A percentile compares a stretch with the other conserved stretches of the same genome.
Conservation (phyloP, 23 tunicate genomes). For the Ascidia mentula region DNA sequence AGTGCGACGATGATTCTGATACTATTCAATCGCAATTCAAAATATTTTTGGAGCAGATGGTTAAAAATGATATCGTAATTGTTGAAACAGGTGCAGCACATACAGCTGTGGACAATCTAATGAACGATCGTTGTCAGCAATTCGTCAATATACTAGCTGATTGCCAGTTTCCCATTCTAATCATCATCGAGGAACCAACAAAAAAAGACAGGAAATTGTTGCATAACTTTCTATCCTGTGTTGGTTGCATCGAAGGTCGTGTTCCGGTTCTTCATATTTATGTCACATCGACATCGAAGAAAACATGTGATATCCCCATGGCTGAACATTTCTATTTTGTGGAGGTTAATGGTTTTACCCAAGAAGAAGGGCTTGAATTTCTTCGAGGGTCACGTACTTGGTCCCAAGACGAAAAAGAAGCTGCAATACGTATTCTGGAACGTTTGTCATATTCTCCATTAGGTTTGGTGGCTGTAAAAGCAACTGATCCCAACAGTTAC, state of each 20-base stretch:
- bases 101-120: background rate
- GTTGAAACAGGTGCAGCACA: background rate
- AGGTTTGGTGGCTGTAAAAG: background rate
- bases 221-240: background rate
- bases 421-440: background rate
- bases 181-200: background rate
- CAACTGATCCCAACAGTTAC: background rate
- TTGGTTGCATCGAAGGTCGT: background rate
- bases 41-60: background rate
- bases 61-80: background rate
- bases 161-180: background rate
- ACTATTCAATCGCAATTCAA: background rate
- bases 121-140: background rate
- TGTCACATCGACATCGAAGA: background rate
- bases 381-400: background rate
- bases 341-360: background rate
- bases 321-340: background rate
- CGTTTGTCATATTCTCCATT: background rate
- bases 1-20: background rate
- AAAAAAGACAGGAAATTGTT: background rate
- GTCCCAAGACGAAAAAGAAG: background rate
- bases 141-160: background rate
- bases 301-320: background rate
- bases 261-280: background rate
- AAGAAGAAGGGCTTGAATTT: background rate